Conservation (phyloP, 2,113 vertebrate species). For the Nerophis lumbriciformis region DNA sequence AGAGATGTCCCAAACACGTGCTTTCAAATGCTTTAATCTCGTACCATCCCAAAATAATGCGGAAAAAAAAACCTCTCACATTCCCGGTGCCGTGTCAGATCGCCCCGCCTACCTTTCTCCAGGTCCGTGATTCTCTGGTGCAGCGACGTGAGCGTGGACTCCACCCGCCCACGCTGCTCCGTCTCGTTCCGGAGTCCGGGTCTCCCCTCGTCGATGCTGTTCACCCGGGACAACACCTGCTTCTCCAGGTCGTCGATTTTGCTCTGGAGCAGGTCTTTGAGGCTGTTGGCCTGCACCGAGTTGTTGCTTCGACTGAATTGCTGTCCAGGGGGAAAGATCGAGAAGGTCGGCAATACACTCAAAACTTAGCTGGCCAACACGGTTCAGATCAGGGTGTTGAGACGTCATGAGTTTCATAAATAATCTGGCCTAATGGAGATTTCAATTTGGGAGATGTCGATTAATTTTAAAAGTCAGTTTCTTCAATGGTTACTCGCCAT, state of each 20-base stretch:
- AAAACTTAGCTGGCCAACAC: too few species aligned
- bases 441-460: too few species aligned
- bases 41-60: neutral
- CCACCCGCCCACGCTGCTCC: constrained; percentile 89
- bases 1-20: constrained; percentile 8
- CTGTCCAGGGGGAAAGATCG: constrained; percentile 50
- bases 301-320: constrained; percentile 92
- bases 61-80: too few species aligned
- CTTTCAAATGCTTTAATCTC: constrained; percentile 41
- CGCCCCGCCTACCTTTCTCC: constrained; percentile 81
- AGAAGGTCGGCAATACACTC: neutral
- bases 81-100: neutral
- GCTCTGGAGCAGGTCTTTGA: constrained; percentile 91
- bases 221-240: constrained; percentile 91
- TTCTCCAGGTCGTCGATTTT: constrained; percentile 95
- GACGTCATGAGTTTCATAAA: too few species aligned
- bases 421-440: too few species aligned
- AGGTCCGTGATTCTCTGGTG: constrained; percentile 95
- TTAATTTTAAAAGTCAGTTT: too few species aligned
- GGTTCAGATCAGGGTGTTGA: too few species aligned
- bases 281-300: constrained; percentile 86
- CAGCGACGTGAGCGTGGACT: constrained; percentile 89
- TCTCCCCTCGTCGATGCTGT: constrained; percentile 90
- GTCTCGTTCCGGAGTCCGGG: constrained; percentile 84
- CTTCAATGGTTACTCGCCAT: too few species aligned